These are phyloP conservation scores for Rhinopomastus cyanomelas DNA, from an alignment of 2,113 vertebrate species.

Conservation along the genomic window DNA sequence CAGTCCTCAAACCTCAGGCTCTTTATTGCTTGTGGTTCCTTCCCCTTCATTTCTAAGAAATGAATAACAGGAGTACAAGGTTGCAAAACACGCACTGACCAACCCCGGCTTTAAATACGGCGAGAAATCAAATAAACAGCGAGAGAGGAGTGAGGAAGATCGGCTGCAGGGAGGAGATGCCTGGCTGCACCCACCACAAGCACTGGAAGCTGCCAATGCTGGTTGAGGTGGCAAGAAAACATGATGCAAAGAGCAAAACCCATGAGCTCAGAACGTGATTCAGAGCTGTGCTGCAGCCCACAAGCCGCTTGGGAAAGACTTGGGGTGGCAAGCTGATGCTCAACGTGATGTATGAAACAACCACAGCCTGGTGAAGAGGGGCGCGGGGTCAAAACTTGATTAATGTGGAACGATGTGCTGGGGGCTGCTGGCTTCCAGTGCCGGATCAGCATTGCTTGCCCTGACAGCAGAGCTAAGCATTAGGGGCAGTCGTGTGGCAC, in stretches of 20 bases:
- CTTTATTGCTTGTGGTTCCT: conserved; percentile 1
- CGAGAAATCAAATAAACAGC: not conserved
- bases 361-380: not conserved
- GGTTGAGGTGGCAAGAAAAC: not conserved
- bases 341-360: not conserved
- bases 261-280: accelerated
- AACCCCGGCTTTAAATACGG: not conserved
- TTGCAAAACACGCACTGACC: not conserved
- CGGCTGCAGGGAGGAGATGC: not conserved
- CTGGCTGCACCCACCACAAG: not conserved
- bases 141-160: not conserved
- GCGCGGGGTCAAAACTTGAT: not conserved
- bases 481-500: not conserved
- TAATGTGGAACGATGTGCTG: accelerated
- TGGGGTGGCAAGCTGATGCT: not conserved
- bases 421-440: not conserved
- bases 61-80: not conserved
- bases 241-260: not conserved
- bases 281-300: not conserved
- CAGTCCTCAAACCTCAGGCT: not conserved
- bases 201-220: not conserved
- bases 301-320: not conserved
- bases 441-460: not conserved
- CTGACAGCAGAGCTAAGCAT: accelerated
- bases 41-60: conserved; percentile 15